phyloP scores from a whole-genome alignment of 2,797 vertebrate species.

The Ataeniobius toweri region DNA sequence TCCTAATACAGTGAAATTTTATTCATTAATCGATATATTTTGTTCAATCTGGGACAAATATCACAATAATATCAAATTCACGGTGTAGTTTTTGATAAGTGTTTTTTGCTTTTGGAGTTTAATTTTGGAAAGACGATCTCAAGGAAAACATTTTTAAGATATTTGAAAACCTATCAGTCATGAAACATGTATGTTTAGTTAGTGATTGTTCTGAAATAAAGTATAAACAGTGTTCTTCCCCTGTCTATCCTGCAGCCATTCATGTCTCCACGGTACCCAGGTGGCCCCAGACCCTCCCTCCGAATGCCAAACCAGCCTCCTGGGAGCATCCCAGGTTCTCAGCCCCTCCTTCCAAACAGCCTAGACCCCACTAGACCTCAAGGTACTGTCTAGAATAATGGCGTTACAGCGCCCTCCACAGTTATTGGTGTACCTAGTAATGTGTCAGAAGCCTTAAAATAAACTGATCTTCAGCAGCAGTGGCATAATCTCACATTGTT shows the following conservation, averaged over 20 bases:
- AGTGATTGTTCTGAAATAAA: slow-evolving; percentile 9
- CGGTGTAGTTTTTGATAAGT: background rate
- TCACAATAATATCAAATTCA: background rate
- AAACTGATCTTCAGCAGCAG: background rate
- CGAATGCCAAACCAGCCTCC: slow-evolving; percentile 93
- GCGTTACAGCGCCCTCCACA: background rate
- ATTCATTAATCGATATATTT: background rate
- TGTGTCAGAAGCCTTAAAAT: background rate
- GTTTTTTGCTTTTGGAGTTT: background rate
- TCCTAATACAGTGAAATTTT: background rate
- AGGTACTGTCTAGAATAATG: slow-evolving; percentile 71
- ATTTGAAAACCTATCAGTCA: slow-evolving; percentile 7
- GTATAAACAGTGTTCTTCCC: slow-evolving; percentile 13
- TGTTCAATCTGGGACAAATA: background rate
- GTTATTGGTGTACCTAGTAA: background rate
- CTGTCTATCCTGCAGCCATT: slow-evolving; percentile 82
- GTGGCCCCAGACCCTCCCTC: slow-evolving; percentile 86
- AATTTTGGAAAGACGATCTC: background rate
- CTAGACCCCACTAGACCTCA: slow-evolving; percentile 88
- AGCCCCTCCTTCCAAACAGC: slow-evolving; percentile 87
- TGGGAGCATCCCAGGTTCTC: slow-evolving; percentile 87
- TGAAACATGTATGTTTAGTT: background rate
- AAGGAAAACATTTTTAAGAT: background rate
- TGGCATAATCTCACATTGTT: background rate
- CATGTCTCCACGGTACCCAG: slow-evolving; percentile 91